Conservation (phyloP, 2,888 invertebrate genomes). For the Falcaria lacertinaria region DNA sequence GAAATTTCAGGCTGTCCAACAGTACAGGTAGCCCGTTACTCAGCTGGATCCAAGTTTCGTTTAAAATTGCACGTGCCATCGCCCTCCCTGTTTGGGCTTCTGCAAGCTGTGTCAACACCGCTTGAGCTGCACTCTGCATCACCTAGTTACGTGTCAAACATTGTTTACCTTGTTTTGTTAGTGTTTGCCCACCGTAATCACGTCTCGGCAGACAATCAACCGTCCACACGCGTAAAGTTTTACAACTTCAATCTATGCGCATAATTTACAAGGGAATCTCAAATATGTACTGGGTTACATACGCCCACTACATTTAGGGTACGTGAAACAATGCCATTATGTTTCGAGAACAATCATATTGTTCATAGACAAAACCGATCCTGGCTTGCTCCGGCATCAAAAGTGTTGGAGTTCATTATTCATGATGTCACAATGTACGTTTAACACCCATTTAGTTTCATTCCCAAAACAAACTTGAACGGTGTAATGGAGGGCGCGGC, state of each 20-base stretch:
- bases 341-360: constrained; percentile 50
- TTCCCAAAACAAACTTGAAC: constrained; percentile 38
- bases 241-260: constrained; percentile 22
- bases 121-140: constrained; percentile 54
- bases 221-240: constrained; percentile 16
- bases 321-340: constrained; percentile 58
- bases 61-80: constrained; percentile 68
- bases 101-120: constrained; percentile 55
- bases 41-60: constrained; percentile 42
- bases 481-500: constrained; percentile 51
- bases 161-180: constrained; percentile 62
- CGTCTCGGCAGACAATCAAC: constrained; percentile 25
- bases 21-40: constrained; percentile 20
- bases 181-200: constrained; percentile 48
- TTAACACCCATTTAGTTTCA: constrained; percentile 47
- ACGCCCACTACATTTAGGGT: constrained; percentile 32
- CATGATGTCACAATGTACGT: constrained; percentile 48
- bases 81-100: constrained; percentile 48
- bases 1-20: constrained; percentile 50
- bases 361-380: constrained; percentile 41
- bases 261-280: constrained; percentile 16
- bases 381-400: constrained; percentile 29
- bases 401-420: constrained; percentile 49
- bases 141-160: constrained; percentile 66
- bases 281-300: constrained; percentile 16